phyloP scores from a whole-genome alignment of 1,140 invertebrate species.

The Schmidtea mediterranea region DNA sequence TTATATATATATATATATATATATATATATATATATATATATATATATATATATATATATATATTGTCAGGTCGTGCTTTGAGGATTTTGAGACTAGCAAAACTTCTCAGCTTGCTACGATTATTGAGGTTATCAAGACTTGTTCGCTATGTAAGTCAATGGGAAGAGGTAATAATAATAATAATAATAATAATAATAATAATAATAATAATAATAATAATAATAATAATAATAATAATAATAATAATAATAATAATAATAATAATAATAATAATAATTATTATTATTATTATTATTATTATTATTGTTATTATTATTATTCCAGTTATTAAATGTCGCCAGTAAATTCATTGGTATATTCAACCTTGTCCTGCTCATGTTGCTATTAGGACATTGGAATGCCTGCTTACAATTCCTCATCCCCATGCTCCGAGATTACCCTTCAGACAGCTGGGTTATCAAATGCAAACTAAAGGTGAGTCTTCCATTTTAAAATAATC shows the following conservation, averaged over 20 bases:
- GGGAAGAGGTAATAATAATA: conserved; percentile 98
- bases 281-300: too few relatives aligned
- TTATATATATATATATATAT: too few relatives aligned
- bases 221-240: too few relatives aligned
- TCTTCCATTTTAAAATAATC: not conserved
- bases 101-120: conserved; percentile 63
- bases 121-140: conserved; percentile 63
- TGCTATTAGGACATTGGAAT: conserved; percentile 90
- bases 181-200: too few relatives aligned
- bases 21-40: too few relatives aligned
- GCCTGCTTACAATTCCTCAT: conserved; percentile 88
- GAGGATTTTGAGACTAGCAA: conserved; percentile 65
- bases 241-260: too few relatives aligned
- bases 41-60: too few relatives aligned
- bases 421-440: conserved; percentile 91
- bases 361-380: conserved; percentile 96
- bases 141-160: conserved; percentile 79
- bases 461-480: conserved; percentile 3
- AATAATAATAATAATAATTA: too few relatives aligned
- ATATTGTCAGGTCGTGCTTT: conserved; percentile 48
- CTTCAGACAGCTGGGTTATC: conserved; percentile 73
- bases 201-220: too few relatives aligned
- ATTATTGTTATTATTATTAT: too few relatives aligned
- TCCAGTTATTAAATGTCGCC: conserved; percentile 93
- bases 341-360: conserved; percentile 97